Evolutionary conservation across 2,797 vertebrate genomes (phyloP).

Genomic region (Acanthurus lineatus): DNA sequence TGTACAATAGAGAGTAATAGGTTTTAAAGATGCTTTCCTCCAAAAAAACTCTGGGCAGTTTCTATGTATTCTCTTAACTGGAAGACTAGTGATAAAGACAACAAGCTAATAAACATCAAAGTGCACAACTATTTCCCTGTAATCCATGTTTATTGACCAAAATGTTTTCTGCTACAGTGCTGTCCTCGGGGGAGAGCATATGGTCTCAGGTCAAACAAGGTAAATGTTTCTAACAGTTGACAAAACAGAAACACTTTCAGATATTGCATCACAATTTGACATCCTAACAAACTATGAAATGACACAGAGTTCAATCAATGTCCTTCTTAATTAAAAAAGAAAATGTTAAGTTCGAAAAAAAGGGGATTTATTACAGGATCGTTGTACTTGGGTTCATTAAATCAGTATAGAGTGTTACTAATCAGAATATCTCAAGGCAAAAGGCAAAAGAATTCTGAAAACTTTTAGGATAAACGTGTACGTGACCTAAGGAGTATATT

Average conservation of each 20-base stretch:
- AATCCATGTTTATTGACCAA: background rate
- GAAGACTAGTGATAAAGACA: background rate
- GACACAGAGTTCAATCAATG: background rate
- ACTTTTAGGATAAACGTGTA: background rate
- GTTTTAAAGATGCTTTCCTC: no score
- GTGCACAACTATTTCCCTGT: background rate
- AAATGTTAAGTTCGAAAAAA: background rate
- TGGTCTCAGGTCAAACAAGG: background rate
- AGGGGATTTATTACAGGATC: background rate
- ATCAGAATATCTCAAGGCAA: background rate
- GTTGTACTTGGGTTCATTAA: background rate
- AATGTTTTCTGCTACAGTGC: background rate
- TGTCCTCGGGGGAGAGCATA: background rate
- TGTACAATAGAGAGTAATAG: no score
- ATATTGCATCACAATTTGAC: background rate
- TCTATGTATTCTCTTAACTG: no score
- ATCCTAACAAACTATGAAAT: background rate
- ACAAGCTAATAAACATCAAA: background rate
- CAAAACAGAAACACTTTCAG: background rate
- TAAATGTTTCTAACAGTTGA: background rate
- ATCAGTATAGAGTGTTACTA: background rate
- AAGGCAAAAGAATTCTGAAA: conserved; percentile 3
- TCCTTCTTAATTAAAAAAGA: background rate
- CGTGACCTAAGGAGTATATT: background rate
- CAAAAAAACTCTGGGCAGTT: background rate